Percentiles rank a stretch among this genome's conserved stretches.
Evolutionary conservation across 2,888 invertebrate species (phyloP).

Genomic region (Sarcophaga variegata): DNA sequence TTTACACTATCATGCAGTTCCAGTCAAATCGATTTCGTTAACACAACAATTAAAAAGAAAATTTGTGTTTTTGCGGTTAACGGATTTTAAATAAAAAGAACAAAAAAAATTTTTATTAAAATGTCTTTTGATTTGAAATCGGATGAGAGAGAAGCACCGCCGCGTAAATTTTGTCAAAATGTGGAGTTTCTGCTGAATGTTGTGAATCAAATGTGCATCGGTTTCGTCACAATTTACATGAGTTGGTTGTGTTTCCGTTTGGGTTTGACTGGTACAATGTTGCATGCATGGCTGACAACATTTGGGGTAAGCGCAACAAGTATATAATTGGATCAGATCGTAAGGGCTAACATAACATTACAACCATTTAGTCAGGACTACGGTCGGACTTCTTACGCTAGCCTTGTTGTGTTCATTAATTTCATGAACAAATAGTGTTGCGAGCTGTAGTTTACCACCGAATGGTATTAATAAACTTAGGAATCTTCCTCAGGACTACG

Average conservation of each 20-base stretch:
- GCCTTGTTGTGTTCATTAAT: too few species aligned
- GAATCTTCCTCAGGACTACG: too few species aligned
- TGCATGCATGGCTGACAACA: slow-evolving; percentile 80
- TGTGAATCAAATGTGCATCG: slow-evolving; percentile 79
- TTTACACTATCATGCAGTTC: slow-evolving; percentile 24
- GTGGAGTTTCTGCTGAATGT: slow-evolving; percentile 74
- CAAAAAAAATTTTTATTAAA: slow-evolving; percentile 36
- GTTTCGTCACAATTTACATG: slow-evolving; percentile 79
- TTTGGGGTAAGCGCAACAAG: slow-evolving; percentile 76
- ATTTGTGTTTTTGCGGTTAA: too few species aligned
- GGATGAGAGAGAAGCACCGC: neutral
- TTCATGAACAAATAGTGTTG: too few species aligned
- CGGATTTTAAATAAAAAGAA: neutral
- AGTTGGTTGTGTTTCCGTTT: slow-evolving; percentile 76
- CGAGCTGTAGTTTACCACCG: too few species aligned
- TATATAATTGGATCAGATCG: too few species aligned
- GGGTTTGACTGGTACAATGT: slow-evolving; percentile 73
- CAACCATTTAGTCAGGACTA: too few species aligned
- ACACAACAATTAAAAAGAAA: slow-evolving; percentile 68
- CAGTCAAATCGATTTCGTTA: slow-evolving; percentile 73
- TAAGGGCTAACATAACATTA: too few species aligned
- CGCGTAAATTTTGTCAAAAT: too few species aligned
- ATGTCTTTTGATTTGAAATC: slow-evolving; percentile 70
- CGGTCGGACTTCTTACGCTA: too few species aligned
- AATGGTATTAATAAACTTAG: too few species aligned